Evolutionary conservation across 2,113 vertebrate species (phyloP), one percentile per base, ranked within the genome.

Genomic region (Collichthys lucidus): DNA sequence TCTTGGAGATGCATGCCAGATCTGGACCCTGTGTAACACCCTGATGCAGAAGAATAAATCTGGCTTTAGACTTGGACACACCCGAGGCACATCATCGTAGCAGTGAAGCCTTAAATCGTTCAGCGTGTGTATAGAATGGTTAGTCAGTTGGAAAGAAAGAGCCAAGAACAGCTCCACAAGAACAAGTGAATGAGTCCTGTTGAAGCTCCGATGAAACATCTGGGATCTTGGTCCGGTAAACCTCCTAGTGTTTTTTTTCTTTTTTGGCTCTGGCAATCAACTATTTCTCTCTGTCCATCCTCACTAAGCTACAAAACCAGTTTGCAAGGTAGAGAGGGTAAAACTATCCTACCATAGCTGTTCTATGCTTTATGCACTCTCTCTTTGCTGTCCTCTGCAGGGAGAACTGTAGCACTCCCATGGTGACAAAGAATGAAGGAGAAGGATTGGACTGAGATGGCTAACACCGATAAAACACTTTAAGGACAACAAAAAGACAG

Each of bases 321-420:
- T 26, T 29, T 50, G 5, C 44, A 68, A 57, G 55, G 61, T 50
- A 62, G 40, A 47, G 60, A 70, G 55, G 9, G 61, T 53, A 55
- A 74, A 63, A 15, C 22, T 11, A 11, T 62, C 26, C 31, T 9
- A 15, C 20, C 24, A 80, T 1, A 85, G 76, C 47, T 67, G 35
- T 53, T 60, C 26, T 24, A 16, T 56, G 29, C 75, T 40, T 8
- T 40, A 8, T 9, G 26, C 47, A 65, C 60, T 50, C 31, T 61
- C 31, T 68, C 83, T 79, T 64, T 77, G 81, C 59, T 67, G 67
- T 87, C 74, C 82, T 89, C 80, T 86, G 81, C 68, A 91, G 66
- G 71, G 85, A 85, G 63, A 76, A 62, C 35, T 77, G 46, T 72
- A 72, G 72, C 84, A 81, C 60, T 80, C 80, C 75, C 47, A 26